Evolutionary conservation across 2,113 vertebrate genomes (phyloP).

Genomic region (Odontophorus gujanensis): DNA sequence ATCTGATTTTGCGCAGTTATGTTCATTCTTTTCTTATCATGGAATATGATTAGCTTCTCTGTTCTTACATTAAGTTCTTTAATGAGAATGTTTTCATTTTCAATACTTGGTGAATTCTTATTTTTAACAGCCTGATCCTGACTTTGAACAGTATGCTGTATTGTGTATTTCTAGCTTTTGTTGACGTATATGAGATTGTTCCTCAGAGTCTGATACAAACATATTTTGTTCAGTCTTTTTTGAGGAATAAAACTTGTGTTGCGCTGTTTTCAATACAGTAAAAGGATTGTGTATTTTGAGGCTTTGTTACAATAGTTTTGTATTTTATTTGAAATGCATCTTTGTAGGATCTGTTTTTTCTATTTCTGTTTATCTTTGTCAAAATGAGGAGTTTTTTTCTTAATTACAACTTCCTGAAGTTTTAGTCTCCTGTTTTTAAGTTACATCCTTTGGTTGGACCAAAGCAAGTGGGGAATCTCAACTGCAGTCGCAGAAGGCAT

Average conservation of each 20-base stretch:
- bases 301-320: not conserved
- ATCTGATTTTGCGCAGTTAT: not conserved
- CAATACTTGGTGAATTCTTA: not conserved
- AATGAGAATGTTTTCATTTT: not conserved
- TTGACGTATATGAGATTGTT: not conserved
- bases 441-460: conserved; percentile 46
- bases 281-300: not conserved
- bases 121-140: not conserved
- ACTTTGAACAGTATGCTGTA: not conserved
- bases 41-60: not conserved
- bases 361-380: not conserved
- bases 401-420: not conserved
- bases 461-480: conserved; percentile 39
- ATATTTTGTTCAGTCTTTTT: not conserved
- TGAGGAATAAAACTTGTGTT: not conserved
- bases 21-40: not conserved
- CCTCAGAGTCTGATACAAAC: not conserved
- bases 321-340: conserved; percentile 11
- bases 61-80: not conserved
- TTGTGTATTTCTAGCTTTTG: not conserved
- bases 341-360: conserved; percentile 20
- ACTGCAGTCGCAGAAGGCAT: conserved; percentile 33
- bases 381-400: not conserved
- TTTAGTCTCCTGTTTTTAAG: conserved; percentile 43
- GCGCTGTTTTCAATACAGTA: not conserved